Evolutionary conservation across 2,113 vertebrate species (phyloP).

Genomic region (Sander vitreus): DNA sequence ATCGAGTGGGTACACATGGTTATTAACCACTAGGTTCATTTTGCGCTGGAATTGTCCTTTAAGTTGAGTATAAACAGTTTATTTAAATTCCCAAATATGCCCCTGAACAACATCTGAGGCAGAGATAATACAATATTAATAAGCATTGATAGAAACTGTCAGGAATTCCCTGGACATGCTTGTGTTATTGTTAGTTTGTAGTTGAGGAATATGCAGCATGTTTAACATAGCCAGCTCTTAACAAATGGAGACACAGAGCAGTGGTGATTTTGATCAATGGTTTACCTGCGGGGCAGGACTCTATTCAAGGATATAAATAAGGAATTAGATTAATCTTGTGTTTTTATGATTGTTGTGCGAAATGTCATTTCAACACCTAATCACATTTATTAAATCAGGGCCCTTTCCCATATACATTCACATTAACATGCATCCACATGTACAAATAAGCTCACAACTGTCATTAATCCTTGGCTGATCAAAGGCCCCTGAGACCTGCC

Average conservation of each 20-base stretch:
- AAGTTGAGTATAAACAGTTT: neutral
- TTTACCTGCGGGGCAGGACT: constrained; percentile 34
- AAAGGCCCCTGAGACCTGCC: constrained; percentile 46
- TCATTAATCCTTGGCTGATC: constrained; percentile 40
- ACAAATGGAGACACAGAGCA: constrained; percentile 34
- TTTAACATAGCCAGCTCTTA: constrained; percentile 17
- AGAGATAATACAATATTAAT: neutral
- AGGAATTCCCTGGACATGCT: constrained; percentile 27
- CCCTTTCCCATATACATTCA: neutral
- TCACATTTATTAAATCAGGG: constrained; percentile 18
- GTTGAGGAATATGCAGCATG: constrained; percentile 6
- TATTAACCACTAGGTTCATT: too few species aligned
- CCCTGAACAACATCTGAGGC: constrained; percentile 19
- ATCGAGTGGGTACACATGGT: too few species aligned
- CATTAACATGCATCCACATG: constrained; percentile 9
- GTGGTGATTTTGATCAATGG: constrained; percentile 25
- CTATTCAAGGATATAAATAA: constrained; percentile 21
- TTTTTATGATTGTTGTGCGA: neutral
- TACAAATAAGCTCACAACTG: constrained; percentile 39
- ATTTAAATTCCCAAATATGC: constrained; percentile 22
- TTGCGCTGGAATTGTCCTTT: too few species aligned
- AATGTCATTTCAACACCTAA: constrained; percentile 17
- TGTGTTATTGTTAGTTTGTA: constrained; percentile 29
- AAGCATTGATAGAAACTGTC: constrained; percentile 29
- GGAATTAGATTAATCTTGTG: constrained; percentile 1